A percentile compares a stretch with the other conserved stretches of the same genome.
These are phyloP conservation scores for Girardinichthys multiradiatus DNA, from an alignment of 2,113 vertebrate species.

Conservation along the genomic window DNA sequence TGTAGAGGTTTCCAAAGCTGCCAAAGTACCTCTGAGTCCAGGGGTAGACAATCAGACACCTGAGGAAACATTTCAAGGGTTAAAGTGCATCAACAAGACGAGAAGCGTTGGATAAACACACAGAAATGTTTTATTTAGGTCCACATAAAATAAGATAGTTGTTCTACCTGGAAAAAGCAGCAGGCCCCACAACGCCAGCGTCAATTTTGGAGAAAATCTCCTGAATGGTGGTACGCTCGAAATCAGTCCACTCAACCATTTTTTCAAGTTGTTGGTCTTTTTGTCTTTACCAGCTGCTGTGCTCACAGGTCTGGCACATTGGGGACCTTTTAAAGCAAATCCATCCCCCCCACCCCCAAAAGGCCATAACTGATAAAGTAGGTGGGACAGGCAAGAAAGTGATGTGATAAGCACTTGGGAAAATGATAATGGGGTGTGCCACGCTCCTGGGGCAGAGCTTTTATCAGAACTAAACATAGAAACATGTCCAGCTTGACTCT, in stretches of 20 bases:
- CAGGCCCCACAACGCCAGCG: conserved; percentile 45
- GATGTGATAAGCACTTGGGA: background rate
- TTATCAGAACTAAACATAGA: too few relatives aligned
- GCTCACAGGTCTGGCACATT: background rate
- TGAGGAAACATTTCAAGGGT: conserved; percentile 48
- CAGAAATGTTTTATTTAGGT: too few relatives aligned
- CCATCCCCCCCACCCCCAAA: background rate
- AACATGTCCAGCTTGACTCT: background rate
- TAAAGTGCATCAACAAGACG: background rate
- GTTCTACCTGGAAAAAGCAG: conserved; percentile 37
- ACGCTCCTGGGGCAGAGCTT: background rate
- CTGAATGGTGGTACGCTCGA: conserved; percentile 61
- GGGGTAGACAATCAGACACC: conserved; percentile 82
- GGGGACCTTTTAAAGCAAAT: conserved; percentile 1
- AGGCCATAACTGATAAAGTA: background rate
- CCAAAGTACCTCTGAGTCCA: conserved; percentile 83
- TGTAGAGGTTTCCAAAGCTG: conserved; percentile 85
- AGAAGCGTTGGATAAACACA: background rate
- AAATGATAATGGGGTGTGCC: background rate
- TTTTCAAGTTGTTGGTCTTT: conserved; percentile 4
- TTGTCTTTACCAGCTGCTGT: background rate
- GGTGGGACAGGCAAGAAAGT: background rate
- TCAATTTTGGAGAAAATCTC: conserved; percentile 61
- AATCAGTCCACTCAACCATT: conserved; percentile 76
- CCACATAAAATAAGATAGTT: background rate